A percentile compares a stretch with the other conserved stretches of the same genome.
These are phyloP conservation scores for Hafferia zeledoni DNA, from an alignment of 2,797 vertebrate species.

Conservation along the genomic window DNA sequence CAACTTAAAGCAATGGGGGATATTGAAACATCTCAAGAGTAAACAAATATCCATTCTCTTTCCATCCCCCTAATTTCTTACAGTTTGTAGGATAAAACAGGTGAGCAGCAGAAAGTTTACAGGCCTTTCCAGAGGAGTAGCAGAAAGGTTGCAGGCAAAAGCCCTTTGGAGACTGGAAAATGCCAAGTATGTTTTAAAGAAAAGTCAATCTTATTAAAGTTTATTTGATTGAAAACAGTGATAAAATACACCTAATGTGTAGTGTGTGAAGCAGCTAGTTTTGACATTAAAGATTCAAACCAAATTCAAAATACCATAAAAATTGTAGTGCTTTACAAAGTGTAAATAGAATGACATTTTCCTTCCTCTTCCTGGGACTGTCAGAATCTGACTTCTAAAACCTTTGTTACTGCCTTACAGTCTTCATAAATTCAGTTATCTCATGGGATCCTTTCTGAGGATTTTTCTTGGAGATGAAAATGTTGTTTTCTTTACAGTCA, in stretches of 20 bases:
- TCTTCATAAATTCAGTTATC: background rate
- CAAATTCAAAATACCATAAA: background rate
- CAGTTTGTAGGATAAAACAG: background rate
- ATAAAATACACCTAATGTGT: background rate
- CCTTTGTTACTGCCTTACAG: background rate
- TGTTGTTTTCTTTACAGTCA: constrained; percentile 24
- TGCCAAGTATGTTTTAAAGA: background rate
- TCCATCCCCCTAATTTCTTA: background rate
- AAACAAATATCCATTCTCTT: background rate
- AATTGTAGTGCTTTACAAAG: background rate
- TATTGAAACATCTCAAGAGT: background rate
- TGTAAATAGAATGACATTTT: background rate
- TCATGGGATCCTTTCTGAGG: background rate
- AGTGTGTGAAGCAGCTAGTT: background rate
- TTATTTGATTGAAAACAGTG: background rate
- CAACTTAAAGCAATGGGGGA: background rate
- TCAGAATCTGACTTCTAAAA: background rate
- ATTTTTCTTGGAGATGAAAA: constrained; percentile 10
- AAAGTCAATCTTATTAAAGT: background rate
- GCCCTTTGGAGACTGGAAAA: constrained; percentile 15
- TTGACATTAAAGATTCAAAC: background rate
- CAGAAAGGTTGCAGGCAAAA: background rate
- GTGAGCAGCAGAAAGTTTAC: background rate
- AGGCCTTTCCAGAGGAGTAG: background rate
- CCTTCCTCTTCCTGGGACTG: background rate